Evolutionary conservation across 2,113 vertebrate genomes (phyloP).

Genomic region (Vimba vimba): DNA sequence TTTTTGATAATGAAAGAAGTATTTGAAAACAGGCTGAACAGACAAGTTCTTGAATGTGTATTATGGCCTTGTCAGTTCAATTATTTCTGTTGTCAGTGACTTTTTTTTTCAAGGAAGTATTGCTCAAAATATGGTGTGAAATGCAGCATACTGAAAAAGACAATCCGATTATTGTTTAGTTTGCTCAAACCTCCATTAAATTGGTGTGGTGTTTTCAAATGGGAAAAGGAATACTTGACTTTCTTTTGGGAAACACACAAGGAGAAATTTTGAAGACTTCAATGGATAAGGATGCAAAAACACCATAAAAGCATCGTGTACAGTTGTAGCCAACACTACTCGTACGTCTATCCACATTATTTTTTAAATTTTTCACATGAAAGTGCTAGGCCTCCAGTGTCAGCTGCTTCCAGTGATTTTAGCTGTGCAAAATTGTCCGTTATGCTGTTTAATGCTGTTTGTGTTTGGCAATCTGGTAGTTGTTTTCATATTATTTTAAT

Average conservation of each 20-base stretch:
- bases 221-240: neutral
- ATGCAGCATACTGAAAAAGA: neutral
- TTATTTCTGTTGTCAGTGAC: neutral
- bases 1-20: neutral
- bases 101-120: neutral
- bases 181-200: neutral
- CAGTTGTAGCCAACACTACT: neutral
- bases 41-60: neutral
- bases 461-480: no score
- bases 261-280: neutral
- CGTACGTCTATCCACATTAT: neutral
- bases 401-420: no score
- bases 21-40: slow-evolving; percentile 1
- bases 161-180: neutral
- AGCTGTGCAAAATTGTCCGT: no score
- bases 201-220: neutral
- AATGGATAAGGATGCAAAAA: neutral
- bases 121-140: neutral
- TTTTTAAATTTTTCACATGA: no score
- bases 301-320: neutral
- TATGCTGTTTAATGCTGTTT: no score
- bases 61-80: neutral
- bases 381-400: no score
- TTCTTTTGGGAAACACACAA: neutral
- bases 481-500: no score